phyloP scores from a whole-genome alignment of 64 coral and sea anemone genomes.

The Stichodactyla mertensii region DNA sequence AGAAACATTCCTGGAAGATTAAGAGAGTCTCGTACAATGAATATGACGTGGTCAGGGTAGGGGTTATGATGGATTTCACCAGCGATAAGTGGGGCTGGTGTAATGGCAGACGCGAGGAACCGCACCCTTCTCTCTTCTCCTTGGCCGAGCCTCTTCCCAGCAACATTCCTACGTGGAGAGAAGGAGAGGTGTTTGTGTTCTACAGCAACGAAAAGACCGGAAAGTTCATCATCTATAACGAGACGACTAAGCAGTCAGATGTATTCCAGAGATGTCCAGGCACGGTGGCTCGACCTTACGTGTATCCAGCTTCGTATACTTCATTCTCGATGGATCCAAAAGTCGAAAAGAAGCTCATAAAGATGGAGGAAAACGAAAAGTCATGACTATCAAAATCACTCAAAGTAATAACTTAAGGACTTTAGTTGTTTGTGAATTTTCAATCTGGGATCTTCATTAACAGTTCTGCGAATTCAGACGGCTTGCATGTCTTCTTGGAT shows the following conservation, averaged over 20 bases:
- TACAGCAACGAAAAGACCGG: slow-evolving; percentile 1
- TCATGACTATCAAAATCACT: neutral
- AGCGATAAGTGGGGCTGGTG: slow-evolving; percentile 24
- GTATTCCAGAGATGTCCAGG: slow-evolving; percentile 17
- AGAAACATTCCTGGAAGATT: slow-evolving; percentile 15
- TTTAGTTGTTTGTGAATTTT: too few species aligned
- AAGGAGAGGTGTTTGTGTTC: neutral
- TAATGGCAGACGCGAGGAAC: slow-evolving; percentile 7
- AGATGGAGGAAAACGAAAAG: neutral
- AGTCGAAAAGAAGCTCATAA: neutral
- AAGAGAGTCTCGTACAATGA: neutral
- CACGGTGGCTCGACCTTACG: slow-evolving; percentile 1
- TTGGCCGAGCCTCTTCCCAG: neutral
- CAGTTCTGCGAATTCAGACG: too few species aligned
- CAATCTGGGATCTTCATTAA: too few species aligned
- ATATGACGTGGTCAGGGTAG: neutral
- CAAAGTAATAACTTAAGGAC: too few species aligned
- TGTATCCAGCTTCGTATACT: neutral
- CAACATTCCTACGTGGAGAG: neutral
- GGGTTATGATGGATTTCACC: slow-evolving; percentile 14
- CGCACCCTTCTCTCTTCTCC: neutral
- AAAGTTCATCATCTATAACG: neutral
- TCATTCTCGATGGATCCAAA: slow-evolving; percentile 2
- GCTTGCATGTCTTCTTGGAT: too few species aligned
- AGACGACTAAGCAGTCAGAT: neutral